Evolutionary conservation across 2,113 vertebrate species (phyloP), one percentile per base, ranked within the genome.

Genomic region (Carassius gibelio): DNA sequence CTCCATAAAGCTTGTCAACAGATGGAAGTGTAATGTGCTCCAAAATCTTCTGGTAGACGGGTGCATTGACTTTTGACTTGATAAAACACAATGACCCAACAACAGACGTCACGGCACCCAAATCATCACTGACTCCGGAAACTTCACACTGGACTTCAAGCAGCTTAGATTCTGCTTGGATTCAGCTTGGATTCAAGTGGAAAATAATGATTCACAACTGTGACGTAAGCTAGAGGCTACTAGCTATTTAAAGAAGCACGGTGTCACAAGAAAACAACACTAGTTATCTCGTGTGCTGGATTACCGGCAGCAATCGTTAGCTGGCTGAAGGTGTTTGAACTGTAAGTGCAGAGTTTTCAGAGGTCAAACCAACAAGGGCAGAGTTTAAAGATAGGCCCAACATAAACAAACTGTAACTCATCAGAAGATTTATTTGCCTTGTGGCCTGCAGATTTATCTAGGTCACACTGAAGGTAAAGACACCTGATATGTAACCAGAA

Each of bases 351-450:
- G 83, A 78, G 87, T 86, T 75, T 82, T 81, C 45, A 84, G 86
- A 88, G 2, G 85, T 89, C 62, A 81, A 55, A 66, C 61, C 68
- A 75, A 62, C 71, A 81, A 68, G 17, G 79, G 79, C 62, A 81
- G 61, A 81, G 23, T 69, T 81, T 81, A 81, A 81, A 81, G 62
- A 81, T 81, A 68, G 62, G 38, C 59, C 13, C 0, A 34, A 76
- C 17, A 42, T 61, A 30, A 76, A 81, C 83, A 61, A 57, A 30
- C 42, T 84, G 61, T 48, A 76, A 50, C 68, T 57, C 68, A 52
- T 75, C 23, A n/a, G 34, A 34, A 55, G 59, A 69, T 69, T 69
- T 8, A 45, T n/a, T 76, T 81, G 15, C 82, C 48, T 38, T 34
- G 52, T 68, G 69, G 17, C 30, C 57, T 62, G 78, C 38, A 75